These are phyloP conservation scores for Ellobium chinense DNA, from an alignment of 2,888 invertebrate genomes.

Conservation along the genomic window DNA sequence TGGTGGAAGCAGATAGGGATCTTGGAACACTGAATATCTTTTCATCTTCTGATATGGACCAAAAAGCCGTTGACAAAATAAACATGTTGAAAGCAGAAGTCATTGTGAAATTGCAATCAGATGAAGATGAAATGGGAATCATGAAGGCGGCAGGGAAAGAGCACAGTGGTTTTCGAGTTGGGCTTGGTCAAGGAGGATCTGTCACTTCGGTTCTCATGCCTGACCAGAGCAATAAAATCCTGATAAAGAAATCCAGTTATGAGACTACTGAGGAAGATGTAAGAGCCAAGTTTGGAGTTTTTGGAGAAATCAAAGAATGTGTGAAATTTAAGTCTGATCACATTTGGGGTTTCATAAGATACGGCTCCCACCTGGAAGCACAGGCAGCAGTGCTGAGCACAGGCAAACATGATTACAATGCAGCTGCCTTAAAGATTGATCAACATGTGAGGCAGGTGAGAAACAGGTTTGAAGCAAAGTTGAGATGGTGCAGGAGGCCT, in stretches of 20 bases:
- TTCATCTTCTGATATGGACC: slow-evolving; percentile 39
- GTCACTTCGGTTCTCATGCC: slow-evolving; percentile 61
- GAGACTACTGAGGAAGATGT: slow-evolving; percentile 40
- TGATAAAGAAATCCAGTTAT: slow-evolving; percentile 50
- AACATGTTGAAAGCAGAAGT: slow-evolving; percentile 16
- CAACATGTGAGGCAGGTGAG: slow-evolving; percentile 22
- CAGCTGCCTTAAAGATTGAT: slow-evolving; percentile 51
- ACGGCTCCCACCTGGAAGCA: slow-evolving; percentile 45
- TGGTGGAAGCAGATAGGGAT: slow-evolving; percentile 61
- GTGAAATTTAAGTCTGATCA: slow-evolving; percentile 43
- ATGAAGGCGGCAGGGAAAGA: too few relatives aligned
- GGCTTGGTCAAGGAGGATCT: slow-evolving; percentile 60
- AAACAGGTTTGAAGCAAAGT: slow-evolving; percentile 52
- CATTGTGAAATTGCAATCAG: slow-evolving; percentile 38
- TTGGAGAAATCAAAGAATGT: slow-evolving; percentile 54
- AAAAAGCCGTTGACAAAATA: neutral
- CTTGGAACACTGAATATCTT: slow-evolving; percentile 58
- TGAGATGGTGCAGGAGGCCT: slow-evolving; percentile 62
- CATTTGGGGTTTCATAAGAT: slow-evolving; percentile 65
- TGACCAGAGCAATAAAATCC: slow-evolving; percentile 58
- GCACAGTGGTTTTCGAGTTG: slow-evolving; percentile 52
- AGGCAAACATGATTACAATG: slow-evolving; percentile 46
- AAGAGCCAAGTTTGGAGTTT: slow-evolving; percentile 50
- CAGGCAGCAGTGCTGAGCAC: slow-evolving; percentile 46
- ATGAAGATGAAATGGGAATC: slow-evolving; percentile 51